phyloP scores from a whole-genome alignment of 2,888 invertebrate genomes.

The Chymomyza caudatula region DNA sequence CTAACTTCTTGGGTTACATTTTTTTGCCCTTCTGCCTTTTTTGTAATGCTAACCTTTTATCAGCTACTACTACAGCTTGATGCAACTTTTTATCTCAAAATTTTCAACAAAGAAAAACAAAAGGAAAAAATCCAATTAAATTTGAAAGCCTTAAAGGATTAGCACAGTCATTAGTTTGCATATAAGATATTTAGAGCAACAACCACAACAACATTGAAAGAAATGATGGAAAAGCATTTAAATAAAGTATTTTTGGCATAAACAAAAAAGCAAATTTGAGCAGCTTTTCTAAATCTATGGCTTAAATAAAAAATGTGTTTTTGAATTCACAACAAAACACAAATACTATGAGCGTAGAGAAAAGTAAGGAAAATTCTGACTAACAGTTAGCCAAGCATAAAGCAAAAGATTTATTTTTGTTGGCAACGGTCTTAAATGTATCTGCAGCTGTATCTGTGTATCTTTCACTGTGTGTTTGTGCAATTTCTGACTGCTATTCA shows the following conservation, averaged over 20 bases:
- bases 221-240: background rate
- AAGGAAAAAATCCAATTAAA: background rate
- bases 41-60: background rate
- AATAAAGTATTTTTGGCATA: background rate
- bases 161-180: background rate
- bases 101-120: background rate
- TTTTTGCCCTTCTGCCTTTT: background rate
- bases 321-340: background rate
- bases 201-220: background rate
- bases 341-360: background rate
- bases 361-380: background rate
- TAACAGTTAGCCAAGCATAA: slow-evolving; percentile 50
- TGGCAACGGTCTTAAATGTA: slow-evolving; percentile 22
- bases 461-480: too few species aligned
- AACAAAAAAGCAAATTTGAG: too few species aligned
- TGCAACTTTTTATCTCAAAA: background rate
- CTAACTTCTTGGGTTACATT: background rate
- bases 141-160: background rate
- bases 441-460: slow-evolving; percentile 9
- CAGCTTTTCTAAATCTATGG: background rate
- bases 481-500: slow-evolving; percentile 30
- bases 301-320: background rate
- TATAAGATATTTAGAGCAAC: background rate
- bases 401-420: slow-evolving; percentile 50
- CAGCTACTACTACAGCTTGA: background rate